phyloP scores from a whole-genome alignment of 2,797 vertebrate genomes.

The Sparus aurata region DNA sequence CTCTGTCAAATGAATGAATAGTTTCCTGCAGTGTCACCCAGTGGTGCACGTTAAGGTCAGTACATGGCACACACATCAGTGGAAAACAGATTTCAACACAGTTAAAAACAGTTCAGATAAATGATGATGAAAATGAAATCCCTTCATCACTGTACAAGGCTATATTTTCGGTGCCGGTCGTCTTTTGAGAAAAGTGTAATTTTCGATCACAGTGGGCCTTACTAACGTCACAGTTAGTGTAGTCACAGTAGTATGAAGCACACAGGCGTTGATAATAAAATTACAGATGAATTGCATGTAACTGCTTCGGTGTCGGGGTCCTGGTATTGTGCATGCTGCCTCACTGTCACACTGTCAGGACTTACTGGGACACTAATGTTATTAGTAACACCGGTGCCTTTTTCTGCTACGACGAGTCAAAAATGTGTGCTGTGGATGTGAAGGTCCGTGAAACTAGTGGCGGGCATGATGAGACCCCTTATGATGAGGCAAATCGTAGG shows the following conservation, averaged over 20 bases:
- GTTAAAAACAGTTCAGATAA: no score
- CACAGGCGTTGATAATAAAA: slow-evolving; percentile 16
- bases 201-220: not conserved
- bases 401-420: not conserved
- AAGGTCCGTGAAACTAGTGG: not conserved
- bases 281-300: slow-evolving; percentile 6
- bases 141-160: no score
- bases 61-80: no score
- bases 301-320: not conserved
- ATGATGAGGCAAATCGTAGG: not conserved
- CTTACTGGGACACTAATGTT: slow-evolving; percentile 10
- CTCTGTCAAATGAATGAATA: no score
- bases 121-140: no score
- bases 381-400: slow-evolving; percentile 6
- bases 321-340: not conserved
- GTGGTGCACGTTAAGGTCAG: no score
- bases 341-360: slow-evolving; percentile 5
- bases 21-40: no score
- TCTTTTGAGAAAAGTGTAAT: slow-evolving; percentile 1
- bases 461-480: not conserved
- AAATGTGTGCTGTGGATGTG: slow-evolving; percentile 3
- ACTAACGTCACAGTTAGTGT: not conserved
- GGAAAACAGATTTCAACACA: no score
- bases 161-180: not conserved
- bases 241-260: not conserved